Evolutionary conservation across 35 echinoderm and acorn worm species (phyloP).

Genomic region (Lytechinus variegatus): DNA sequence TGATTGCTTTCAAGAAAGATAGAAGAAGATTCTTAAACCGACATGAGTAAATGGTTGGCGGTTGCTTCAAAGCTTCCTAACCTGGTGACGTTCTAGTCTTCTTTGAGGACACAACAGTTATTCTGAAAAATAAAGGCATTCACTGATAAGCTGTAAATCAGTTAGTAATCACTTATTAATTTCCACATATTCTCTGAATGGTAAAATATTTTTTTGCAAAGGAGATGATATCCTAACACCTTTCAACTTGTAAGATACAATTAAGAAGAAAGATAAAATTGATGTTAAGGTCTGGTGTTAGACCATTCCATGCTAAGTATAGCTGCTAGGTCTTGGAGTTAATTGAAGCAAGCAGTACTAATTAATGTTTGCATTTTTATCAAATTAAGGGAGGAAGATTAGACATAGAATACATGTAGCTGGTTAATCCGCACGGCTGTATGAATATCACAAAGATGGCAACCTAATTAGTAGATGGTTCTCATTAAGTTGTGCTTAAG

Average conservation of each 20-base stretch:
- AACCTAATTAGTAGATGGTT: neutral
- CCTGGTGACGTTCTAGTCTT: neutral
- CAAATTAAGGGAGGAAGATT: neutral
- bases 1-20: neutral
- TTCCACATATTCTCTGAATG: neutral
- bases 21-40: neutral
- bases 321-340: neutral
- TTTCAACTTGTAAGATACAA: neutral
- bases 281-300: neutral
- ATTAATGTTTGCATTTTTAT: constrained; percentile 5
- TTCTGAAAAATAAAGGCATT: neutral
- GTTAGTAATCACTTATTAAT: neutral
- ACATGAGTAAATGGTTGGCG: neutral
- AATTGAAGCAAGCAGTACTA: neutral
- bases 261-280: neutral
- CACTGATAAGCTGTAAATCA: too few species aligned
- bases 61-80: neutral
- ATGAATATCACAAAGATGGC: constrained; percentile 1
- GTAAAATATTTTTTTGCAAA: neutral
- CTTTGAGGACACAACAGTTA: neutral
- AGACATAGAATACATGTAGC: neutral
- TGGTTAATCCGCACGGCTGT: neutral
- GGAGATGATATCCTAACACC: neutral
- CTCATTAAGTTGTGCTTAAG: constrained; percentile 35
- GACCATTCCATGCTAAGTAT: neutral